Conservation (phyloP, 2,797 vertebrate species). For the Ptychobarbus kaznakovi region DNA sequence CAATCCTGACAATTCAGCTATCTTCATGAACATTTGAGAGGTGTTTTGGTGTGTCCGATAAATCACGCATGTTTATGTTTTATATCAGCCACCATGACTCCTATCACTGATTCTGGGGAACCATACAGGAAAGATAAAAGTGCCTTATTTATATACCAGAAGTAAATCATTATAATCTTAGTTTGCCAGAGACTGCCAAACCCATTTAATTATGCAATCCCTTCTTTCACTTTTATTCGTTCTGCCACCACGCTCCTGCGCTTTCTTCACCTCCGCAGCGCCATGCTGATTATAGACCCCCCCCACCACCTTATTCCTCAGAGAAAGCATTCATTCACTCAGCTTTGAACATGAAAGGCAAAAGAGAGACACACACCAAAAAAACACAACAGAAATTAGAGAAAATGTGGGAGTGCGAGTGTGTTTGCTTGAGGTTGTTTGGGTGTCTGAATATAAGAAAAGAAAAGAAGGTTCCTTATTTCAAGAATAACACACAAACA, state of each 20-base stretch:
- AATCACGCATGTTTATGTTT: conserved; percentile 11
- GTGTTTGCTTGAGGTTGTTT: conserved; percentile 53
- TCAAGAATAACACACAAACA: background rate
- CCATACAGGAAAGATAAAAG: conserved; percentile 34
- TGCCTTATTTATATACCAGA: conserved; percentile 72
- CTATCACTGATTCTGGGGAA: background rate
- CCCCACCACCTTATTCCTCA: conserved; percentile 47
- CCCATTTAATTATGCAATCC: conserved; percentile 77
- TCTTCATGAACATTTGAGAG: conserved; percentile 6
- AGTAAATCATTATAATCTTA: conserved; percentile 77
- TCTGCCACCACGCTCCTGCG: conserved; percentile 69
- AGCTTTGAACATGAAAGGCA: conserved; percentile 82
- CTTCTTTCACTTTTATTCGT: conserved; percentile 70
- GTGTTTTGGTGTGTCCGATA: background rate
- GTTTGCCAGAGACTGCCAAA: conserved; percentile 71
- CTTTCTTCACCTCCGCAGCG: conserved; percentile 73
- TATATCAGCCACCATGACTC: background rate
- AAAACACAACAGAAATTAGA: conserved; percentile 68
- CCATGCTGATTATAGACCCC: conserved; percentile 75
- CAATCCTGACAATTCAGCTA: background rate
- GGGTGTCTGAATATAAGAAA: background rate
- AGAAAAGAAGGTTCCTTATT: conserved; percentile 16
- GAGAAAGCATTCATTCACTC: conserved; percentile 67
- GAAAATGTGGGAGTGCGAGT: conserved; percentile 63
- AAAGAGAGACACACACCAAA: conserved; percentile 62